Conservation (phyloP, 2,113 vertebrate genomes). For the Baryphthengus martii region DNA sequence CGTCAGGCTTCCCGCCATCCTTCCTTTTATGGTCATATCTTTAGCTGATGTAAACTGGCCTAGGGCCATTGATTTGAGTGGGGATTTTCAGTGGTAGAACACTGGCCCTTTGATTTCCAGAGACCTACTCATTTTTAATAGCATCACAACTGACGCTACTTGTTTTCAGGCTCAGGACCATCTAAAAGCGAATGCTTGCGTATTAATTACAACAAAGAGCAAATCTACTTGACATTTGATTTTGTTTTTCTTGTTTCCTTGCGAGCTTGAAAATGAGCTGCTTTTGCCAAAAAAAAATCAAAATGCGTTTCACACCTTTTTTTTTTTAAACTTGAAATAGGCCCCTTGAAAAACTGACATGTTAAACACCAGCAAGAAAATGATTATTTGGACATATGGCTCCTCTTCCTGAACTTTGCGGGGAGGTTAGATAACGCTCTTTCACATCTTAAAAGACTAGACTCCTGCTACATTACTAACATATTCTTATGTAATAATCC, state of each 20-base stretch:
- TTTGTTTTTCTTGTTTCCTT: slow-evolving; percentile 65
- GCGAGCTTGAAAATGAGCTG: slow-evolving; percentile 61
- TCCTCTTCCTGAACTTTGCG: slow-evolving; percentile 58
- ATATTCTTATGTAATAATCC: slow-evolving; percentile 53
- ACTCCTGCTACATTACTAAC: slow-evolving; percentile 52
- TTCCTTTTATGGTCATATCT: background rate
- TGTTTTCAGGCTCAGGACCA: slow-evolving; percentile 29
- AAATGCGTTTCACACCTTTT: slow-evolving; percentile 48
- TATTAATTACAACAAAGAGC: slow-evolving; percentile 69
- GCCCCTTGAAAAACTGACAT: slow-evolving; percentile 48
- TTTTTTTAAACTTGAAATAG: slow-evolving; percentile 41
- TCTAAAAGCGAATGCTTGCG: slow-evolving; percentile 11
- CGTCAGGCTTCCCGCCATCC: background rate
- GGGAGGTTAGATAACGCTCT: slow-evolving; percentile 59
- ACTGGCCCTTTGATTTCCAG: background rate
- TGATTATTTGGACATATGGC: slow-evolving; percentile 68
- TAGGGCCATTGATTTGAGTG: background rate
- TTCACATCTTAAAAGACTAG: slow-evolving; percentile 60
- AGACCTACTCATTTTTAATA: background rate
- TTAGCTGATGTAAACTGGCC: background rate
- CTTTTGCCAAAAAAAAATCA: slow-evolving; percentile 41
- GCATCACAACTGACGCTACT: background rate
- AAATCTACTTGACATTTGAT: slow-evolving; percentile 70
- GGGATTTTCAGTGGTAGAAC: background rate
- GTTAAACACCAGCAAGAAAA: slow-evolving; percentile 62